These are phyloP conservation scores for Eristalinus sepulchralis DNA, from an alignment of 2,888 invertebrate species.

Conservation along the genomic window DNA sequence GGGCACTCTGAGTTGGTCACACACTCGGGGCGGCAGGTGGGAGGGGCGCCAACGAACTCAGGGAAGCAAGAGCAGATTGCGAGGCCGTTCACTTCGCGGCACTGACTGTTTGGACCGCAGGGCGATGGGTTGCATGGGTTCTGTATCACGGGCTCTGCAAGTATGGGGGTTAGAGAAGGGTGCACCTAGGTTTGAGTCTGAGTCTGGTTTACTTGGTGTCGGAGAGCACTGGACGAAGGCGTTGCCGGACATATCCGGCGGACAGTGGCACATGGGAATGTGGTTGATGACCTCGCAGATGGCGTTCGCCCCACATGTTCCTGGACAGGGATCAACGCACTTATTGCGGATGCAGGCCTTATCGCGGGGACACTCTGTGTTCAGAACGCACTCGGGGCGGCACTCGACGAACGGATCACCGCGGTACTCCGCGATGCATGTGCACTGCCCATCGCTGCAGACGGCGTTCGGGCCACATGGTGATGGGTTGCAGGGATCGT, in stretches of 20 bases:
- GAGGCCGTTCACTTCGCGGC: constrained; percentile 84
- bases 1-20: constrained; percentile 86
- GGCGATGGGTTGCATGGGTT: constrained; percentile 87
- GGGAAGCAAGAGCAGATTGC: constrained; percentile 85
- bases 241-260: constrained; percentile 84
- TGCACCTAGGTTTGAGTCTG: constrained; percentile 39
- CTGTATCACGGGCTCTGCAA: constrained; percentile 74
- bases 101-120: constrained; percentile 87
- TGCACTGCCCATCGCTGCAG: constrained; percentile 86
- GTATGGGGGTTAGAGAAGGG: not conserved
- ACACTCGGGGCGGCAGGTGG: constrained; percentile 87
- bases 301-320: constrained; percentile 87
- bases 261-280: constrained; percentile 85
- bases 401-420: constrained; percentile 87
- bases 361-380: constrained; percentile 86
- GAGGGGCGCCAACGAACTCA: constrained; percentile 86
- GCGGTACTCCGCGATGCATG: constrained; percentile 86
- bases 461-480: constrained; percentile 86
- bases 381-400: constrained; percentile 88
- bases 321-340: constrained; percentile 88
- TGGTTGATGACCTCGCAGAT: constrained; percentile 89
- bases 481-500: constrained; percentile 85
- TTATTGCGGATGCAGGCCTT: constrained; percentile 87
- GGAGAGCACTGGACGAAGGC: constrained; percentile 84
- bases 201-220: constrained; percentile 70